Evolutionary conservation across 2,113 vertebrate genomes (phyloP).

Genomic region (Neodontobutis hainanensis): DNA sequence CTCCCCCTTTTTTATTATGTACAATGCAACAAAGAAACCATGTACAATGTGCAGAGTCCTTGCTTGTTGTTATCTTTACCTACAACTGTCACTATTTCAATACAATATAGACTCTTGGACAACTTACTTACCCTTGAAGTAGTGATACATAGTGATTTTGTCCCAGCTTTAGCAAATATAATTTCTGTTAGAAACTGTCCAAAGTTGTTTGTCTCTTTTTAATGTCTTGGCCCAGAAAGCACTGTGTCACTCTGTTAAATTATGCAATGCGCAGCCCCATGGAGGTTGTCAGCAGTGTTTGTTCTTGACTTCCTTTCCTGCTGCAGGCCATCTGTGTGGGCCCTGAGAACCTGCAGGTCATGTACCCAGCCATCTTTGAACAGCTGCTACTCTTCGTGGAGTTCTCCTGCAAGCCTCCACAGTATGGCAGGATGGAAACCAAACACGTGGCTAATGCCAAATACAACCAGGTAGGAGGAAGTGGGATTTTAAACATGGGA

Average conservation of each 20-base stretch:
- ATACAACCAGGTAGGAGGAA: conserved; percentile 91
- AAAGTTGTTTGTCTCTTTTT: conserved; percentile 21
- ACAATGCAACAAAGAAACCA: no score
- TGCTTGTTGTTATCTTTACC: no score
- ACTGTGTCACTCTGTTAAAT: conserved; percentile 43
- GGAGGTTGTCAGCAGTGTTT: conserved; percentile 65
- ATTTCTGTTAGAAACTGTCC: no score
- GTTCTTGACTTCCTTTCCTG: conserved; percentile 60
- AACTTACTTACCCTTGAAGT: no score
- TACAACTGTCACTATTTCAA: no score
- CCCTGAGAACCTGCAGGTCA: conserved; percentile 97
- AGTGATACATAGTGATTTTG: no score
- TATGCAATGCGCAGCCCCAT: conserved; percentile 44
- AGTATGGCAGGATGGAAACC: conserved; percentile 97
- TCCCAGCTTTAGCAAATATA: no score
- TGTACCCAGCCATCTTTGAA: conserved; percentile 99
- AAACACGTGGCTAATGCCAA: conserved; percentile 99
- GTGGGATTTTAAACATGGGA: no score
- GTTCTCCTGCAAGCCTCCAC: conserved; percentile 98
- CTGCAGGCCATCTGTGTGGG: conserved; percentile 95
- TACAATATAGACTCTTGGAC: no score
- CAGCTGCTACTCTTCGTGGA: conserved; percentile 96
- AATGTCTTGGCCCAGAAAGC: conserved; percentile 32
- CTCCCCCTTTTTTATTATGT: no score
- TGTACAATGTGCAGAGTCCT: no score